Evolutionary conservation across 2,888 invertebrate genomes (phyloP).

Genomic region (Smittia sp.): DNA sequence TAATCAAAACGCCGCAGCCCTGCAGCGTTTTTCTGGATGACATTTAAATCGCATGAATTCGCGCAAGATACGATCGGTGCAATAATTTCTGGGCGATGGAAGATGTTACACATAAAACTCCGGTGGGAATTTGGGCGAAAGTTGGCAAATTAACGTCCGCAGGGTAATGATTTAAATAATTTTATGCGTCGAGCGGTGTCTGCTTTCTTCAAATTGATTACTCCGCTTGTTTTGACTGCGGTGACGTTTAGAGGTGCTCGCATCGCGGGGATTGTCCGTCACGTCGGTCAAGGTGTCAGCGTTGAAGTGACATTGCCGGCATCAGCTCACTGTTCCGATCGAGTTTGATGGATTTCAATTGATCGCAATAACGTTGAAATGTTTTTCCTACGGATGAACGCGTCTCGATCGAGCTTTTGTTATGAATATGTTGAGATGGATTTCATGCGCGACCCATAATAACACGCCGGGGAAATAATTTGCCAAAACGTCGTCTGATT

Average conservation of each 20-base stretch:
- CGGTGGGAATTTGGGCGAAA: no score
- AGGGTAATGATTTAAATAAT: no score
- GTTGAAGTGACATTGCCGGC: no score
- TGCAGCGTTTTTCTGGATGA: background rate
- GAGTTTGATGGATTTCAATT: background rate
- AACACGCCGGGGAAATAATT: background rate
- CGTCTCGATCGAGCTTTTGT: background rate
- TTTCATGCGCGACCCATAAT: background rate
- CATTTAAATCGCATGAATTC: background rate
- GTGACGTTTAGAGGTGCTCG: no score
- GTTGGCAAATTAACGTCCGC: no score
- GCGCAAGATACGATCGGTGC: background rate
- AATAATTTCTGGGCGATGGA: background rate
- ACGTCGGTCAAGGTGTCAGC: no score
- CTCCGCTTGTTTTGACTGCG: no score
- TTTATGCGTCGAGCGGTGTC: no score
- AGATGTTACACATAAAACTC: background rate
- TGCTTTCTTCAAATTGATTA: no score
- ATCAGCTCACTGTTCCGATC: background rate
- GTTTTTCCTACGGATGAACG: conserved; percentile 15
- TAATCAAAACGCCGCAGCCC: background rate
- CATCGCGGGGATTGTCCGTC: no score
- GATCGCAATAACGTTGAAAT: conserved; percentile 3
- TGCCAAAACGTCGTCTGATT: conserved; percentile 4
- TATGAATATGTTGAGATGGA: background rate